These are phyloP conservation scores for Ericerus pela DNA, from an alignment of 1,140 invertebrate genomes.

Conservation along the genomic window DNA sequence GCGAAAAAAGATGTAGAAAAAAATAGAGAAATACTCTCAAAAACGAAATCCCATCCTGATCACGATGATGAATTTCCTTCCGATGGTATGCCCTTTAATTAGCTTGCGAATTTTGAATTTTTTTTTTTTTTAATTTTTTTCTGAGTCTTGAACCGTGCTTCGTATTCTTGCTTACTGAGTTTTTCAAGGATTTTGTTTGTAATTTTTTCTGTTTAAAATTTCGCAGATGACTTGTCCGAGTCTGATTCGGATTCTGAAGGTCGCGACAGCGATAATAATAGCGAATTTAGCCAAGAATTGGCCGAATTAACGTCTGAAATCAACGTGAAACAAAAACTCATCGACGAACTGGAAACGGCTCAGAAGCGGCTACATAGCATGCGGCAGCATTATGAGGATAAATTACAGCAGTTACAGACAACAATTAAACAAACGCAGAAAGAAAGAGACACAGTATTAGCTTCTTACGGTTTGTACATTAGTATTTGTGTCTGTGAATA, in stretches of 20 bases:
- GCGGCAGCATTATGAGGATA: slow-evolving; percentile 85
- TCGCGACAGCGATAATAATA: slow-evolving; percentile 33
- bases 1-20: slow-evolving; percentile 50
- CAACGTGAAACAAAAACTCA: slow-evolving; percentile 78
- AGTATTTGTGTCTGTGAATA: neutral
- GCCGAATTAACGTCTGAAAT: slow-evolving; percentile 78
- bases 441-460: slow-evolving; percentile 83
- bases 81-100: neutral
- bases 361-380: slow-evolving; percentile 69
- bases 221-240: too few relatives aligned
- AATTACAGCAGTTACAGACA: slow-evolving; percentile 71
- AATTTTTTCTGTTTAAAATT: too few relatives aligned
- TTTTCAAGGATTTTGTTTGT: too few relatives aligned
- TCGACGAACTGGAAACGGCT: slow-evolving; percentile 81
- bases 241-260: slow-evolving; percentile 28
- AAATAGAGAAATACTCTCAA: slow-evolving; percentile 27
- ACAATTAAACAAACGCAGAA: slow-evolving; percentile 79
- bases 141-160: too few relatives aligned
- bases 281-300: slow-evolving; percentile 47
- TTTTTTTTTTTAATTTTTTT: too few relatives aligned
- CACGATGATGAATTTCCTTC: slow-evolving; percentile 6
- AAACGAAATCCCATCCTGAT: slow-evolving; percentile 1
- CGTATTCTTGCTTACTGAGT: too few relatives aligned
- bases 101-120: too few relatives aligned
- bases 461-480: slow-evolving; percentile 37